Base-by-base conservation (phyloP, 2,888 invertebrate species). In the Branchipolynoe longqiensis region DNA sequence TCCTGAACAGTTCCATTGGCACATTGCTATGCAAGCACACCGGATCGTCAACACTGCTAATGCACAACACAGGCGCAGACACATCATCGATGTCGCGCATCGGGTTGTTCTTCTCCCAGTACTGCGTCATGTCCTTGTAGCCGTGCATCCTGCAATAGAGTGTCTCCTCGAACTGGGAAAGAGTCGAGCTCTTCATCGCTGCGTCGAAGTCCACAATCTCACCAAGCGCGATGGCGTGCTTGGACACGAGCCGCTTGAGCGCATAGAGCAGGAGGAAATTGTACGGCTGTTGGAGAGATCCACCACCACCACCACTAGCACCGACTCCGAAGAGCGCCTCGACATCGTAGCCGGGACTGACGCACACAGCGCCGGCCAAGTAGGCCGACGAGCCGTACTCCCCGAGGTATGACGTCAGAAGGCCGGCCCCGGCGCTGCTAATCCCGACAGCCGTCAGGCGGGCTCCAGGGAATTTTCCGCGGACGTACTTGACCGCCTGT, bases 51-150 rank as follows among this genome's bases (percentile, higher is more conserved):
- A 88, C 48, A 85, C 91, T 91, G 86, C 90, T 92, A 38, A 93
- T 89, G 85, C 91, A 92, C 64, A 93, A 84, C 8, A 92, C 89
- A 14, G 93, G 93, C 6, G 91, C 90, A 0, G 92, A 89, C 8
- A 93, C 91, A 81, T 93, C 92, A 85, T 92, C 92, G 12, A 91
- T 91, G 85, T 92, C 92, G 28, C 92, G 87, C 88, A 92, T 90
- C 0, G 93, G 92, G 83, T 92, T 91, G 83, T 92, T 92, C 59
- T 89, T 86, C 82, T 91, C 91, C 91, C 92, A 92, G 87, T 91
- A 93, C 25, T 90, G 87, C 6, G 91, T 90, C 85, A 91, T 88
- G 48, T 88, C 87, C 6, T 87, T 86, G 87, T 86, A 87, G 14
- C 90, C 90, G 83, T 89, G 88, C 58, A 89, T 83, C 69, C 90